A percentile compares a stretch with the other conserved stretches of the same genome.
These are phyloP conservation scores for Erpornis zantholeuca DNA, from an alignment of 2,113 vertebrate genomes.

Conservation along the genomic window DNA sequence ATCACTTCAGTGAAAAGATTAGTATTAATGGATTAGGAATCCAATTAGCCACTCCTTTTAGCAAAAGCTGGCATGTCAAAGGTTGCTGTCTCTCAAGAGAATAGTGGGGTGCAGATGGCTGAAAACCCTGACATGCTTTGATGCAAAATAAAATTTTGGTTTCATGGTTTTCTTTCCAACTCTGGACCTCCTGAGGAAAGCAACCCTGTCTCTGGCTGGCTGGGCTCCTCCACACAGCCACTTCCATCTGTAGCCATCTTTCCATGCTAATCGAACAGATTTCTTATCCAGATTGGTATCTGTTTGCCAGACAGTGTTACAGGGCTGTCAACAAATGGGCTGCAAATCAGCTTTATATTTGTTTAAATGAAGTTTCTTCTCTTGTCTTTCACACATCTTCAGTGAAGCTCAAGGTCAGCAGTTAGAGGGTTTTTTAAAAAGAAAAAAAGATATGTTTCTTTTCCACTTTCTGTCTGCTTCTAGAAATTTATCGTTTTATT, in stretches of 20 bases:
- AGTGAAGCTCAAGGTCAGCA: not conserved
- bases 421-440: not conserved
- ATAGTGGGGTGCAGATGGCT: slow-evolving; percentile 15
- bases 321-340: slow-evolving; percentile 56
- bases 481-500: not conserved
- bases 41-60: slow-evolving; percentile 55
- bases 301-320: slow-evolving; percentile 67
- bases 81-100: slow-evolving; percentile 35
- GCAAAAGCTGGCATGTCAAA: slow-evolving; percentile 40
- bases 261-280: slow-evolving; percentile 57
- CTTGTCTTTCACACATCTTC: slow-evolving; percentile 6
- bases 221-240: not conserved
- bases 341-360: slow-evolving; percentile 35
- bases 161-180: not conserved
- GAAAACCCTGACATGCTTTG: slow-evolving; percentile 9
- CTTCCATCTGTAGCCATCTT: slow-evolving; percentile 62
- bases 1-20: slow-evolving; percentile 32
- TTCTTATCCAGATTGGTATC: slow-evolving; percentile 67
- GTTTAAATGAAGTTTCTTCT: slow-evolving; percentile 48
- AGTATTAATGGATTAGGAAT: slow-evolving; percentile 60
- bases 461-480: not conserved
- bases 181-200: slow-evolving; percentile 25
- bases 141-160: slow-evolving; percentile 39
- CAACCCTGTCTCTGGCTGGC: slow-evolving; percentile 17
- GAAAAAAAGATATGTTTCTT: not conserved